These are phyloP conservation scores for Caenorhabditis sp. DNA, from an alignment of 2,888 invertebrate species.

Conservation along the genomic window DNA sequence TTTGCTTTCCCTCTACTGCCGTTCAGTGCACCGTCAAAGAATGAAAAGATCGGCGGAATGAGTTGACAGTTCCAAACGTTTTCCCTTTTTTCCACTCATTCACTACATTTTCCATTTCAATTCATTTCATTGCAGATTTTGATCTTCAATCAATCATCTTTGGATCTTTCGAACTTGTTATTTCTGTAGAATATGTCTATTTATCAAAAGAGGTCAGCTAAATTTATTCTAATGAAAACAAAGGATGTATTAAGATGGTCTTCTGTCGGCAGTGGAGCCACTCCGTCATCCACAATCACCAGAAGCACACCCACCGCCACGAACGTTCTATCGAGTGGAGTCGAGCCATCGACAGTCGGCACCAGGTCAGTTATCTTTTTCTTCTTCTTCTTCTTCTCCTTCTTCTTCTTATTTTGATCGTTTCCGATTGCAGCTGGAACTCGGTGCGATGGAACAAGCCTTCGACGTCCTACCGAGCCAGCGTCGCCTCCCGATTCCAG, in stretches of 20 bases:
- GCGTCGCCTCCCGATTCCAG: slow-evolving; percentile 62
- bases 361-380: slow-evolving; percentile 30
- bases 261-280: slow-evolving; percentile 36
- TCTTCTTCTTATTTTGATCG: too few relatives aligned
- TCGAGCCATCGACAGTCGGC: slow-evolving; percentile 65
- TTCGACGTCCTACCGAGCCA: slow-evolving; percentile 61
- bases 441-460: slow-evolving; percentile 74
- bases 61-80: slow-evolving; percentile 35
- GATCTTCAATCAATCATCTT: neutral
- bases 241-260: slow-evolving; percentile 55
- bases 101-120: slow-evolving; percentile 6
- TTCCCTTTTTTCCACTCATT: neutral
- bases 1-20: slow-evolving; percentile 39
- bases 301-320: slow-evolving; percentile 55
- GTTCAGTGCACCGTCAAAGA: slow-evolving; percentile 11
- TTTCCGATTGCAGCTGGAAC: slow-evolving; percentile 69
- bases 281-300: slow-evolving; percentile 32
- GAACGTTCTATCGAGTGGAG: slow-evolving; percentile 54
- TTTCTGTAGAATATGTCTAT: slow-evolving; percentile 46
- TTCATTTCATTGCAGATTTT: slow-evolving; percentile 28
- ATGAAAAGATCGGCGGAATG: slow-evolving; percentile 2
- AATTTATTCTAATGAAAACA: neutral
- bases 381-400: too few relatives aligned
- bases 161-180: slow-evolving; percentile 21
- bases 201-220: slow-evolving; percentile 49